Evolutionary conservation across 2,113 vertebrate genomes (phyloP).

Genomic region (Equus quagga): DNA sequence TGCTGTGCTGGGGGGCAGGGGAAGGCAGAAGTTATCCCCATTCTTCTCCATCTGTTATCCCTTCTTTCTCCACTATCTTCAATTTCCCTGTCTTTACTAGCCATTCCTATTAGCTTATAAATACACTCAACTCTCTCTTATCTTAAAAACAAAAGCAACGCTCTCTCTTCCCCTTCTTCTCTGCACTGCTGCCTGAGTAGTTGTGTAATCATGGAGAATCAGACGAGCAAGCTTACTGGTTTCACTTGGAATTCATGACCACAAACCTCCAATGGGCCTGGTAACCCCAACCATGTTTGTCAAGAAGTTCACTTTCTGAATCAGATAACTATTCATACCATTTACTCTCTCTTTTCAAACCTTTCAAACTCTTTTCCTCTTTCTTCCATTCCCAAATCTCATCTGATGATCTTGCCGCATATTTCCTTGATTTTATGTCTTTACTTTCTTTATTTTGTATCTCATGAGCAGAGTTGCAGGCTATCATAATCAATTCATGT

Average conservation of each 20-base stretch:
- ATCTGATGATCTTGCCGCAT: not conserved
- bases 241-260: not conserved
- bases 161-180: not conserved
- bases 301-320: not conserved
- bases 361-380: not conserved
- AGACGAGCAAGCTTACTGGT: not conserved
- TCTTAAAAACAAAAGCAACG: not conserved
- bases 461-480: not conserved
- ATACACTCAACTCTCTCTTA: not conserved
- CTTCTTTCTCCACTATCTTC: not conserved
- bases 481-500: not conserved
- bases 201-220: not conserved
- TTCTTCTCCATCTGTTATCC: not conserved
- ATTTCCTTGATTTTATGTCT: not conserved
- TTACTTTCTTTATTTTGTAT: not conserved
- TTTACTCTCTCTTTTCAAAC: not conserved
- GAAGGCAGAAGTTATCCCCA: not conserved
- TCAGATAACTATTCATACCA: not conserved
- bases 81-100: not conserved
- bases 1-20: not conserved
- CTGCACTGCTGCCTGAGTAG: not conserved
- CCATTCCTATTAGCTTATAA: not conserved
- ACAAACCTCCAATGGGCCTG: not conserved
- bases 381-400: not conserved
- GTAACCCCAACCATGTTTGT: not conserved